Evolutionary conservation across 2,888 invertebrate species (phyloP).

Genomic region (Colletes collaris): DNA sequence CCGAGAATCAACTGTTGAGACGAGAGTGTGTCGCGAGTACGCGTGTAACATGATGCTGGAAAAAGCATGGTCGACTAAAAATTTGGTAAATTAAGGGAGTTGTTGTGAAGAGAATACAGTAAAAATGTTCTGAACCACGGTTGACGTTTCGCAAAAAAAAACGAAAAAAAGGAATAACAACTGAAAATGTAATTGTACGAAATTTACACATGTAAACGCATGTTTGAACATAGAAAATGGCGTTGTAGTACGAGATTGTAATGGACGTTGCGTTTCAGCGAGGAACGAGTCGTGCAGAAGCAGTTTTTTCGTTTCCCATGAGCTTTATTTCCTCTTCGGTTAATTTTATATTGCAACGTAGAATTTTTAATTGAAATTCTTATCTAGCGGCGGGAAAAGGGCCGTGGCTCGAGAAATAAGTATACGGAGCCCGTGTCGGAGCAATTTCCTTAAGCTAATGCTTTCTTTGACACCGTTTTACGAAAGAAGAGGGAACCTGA

Average conservation of each 20-base stretch:
- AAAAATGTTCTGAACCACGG: background rate
- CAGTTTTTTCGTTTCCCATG: background rate
- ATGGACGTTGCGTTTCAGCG: background rate
- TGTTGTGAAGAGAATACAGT: background rate
- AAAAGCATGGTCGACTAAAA: constrained; percentile 11
- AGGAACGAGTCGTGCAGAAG: background rate
- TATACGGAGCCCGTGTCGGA: constrained; percentile 4
- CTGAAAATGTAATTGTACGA: background rate
- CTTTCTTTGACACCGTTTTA: background rate
- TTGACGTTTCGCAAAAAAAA: background rate
- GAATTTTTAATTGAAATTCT: constrained; percentile 25
- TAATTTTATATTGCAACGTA: background rate
- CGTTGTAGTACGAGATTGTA: background rate
- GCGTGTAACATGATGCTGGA: constrained; percentile 20
- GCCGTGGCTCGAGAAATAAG: background rate
- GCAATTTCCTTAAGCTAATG: constrained; percentile 15
- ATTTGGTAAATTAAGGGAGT: constrained; percentile 23
- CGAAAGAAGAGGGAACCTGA: background rate
- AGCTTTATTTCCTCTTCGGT: background rate
- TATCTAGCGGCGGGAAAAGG: constrained; percentile 1
- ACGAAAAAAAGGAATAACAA: background rate
- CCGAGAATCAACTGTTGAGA: constrained; percentile 34
- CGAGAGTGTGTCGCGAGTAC: background rate
- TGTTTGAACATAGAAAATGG: background rate
- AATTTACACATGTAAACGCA: background rate